A percentile compares a stretch with the other conserved stretches of the same genome.
Evolutionary conservation across 2,888 invertebrate genomes (phyloP).

Genomic region (Deilephila porcellus): DNA sequence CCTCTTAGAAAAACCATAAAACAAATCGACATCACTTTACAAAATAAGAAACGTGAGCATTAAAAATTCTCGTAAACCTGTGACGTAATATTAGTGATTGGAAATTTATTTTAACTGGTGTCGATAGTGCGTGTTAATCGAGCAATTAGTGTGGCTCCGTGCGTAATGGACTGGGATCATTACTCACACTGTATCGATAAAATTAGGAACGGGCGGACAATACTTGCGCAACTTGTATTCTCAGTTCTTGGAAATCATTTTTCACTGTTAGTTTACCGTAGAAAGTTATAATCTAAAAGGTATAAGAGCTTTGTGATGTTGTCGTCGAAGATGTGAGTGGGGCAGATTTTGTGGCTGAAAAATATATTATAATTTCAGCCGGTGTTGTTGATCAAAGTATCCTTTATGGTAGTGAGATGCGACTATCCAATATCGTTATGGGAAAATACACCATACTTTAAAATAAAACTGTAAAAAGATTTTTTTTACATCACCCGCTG

Average conservation of each 20-base stretch:
- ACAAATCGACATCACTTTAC: background rate
- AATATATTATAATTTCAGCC: too few relatives aligned
- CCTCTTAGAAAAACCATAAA: conserved; percentile 7
- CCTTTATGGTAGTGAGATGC: too few relatives aligned
- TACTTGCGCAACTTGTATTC: conserved; percentile 55
- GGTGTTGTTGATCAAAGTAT: too few relatives aligned
- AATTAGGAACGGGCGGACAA: conserved; percentile 55
- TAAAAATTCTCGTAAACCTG: conserved; percentile 1
- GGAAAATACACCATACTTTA: too few relatives aligned
- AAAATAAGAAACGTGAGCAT: conserved; percentile 1
- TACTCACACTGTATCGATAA: conserved; percentile 66
- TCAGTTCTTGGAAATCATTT: conserved; percentile 22
- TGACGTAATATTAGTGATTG: conserved; percentile 28
- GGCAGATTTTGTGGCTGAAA: too few relatives aligned
- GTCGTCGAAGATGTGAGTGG: too few relatives aligned
- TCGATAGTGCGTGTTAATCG: conserved; percentile 55
- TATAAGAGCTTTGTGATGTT: too few relatives aligned
- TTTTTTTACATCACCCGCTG: too few relatives aligned
- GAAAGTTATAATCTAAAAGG: background rate
- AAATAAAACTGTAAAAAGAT: too few relatives aligned
- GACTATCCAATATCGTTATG: too few relatives aligned
- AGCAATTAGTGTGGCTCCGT: conserved; percentile 59
- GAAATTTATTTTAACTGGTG: conserved; percentile 42
- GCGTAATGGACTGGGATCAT: conserved; percentile 67
- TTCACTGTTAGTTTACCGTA: conserved; percentile 8